Base-by-base conservation (phyloP, 2,797 vertebrate genomes). In the Liasis olivaceus region DNA sequence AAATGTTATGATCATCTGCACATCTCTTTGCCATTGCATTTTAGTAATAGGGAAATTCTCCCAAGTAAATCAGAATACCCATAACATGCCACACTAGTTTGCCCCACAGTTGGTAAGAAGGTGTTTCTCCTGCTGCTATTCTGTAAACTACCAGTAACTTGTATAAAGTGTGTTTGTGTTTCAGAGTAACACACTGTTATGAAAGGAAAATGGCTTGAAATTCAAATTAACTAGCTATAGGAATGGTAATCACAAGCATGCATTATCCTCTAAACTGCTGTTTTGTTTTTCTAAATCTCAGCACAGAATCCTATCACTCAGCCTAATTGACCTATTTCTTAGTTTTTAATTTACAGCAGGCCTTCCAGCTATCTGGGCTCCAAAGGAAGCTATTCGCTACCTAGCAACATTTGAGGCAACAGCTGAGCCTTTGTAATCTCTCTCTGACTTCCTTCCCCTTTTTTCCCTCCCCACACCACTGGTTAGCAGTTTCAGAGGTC, bases 401-500 rank as follows among this genome's bases (percentile, higher is more conserved):
- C 88, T 92, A 91, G 89, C 56, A 95, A 89, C 85, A 63, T 3
- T 26, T 63, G 59, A 72, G 59, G 81, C 28, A 91, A 28, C 94
- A 54, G 77, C 22, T n/a, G 63, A 93, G 91, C 63, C 89, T 54
- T 84, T 90, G 64, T 26, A 64, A 0, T 63, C 92, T 81, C 62
- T 93, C 89, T 42, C 28, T 77, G 94, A 0, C 42, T 72, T 88
- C 85, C 54, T 36, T 42, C 66, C 72, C 15, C 5, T 11, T 42
- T 20, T 24, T 36, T 9, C 28, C 6, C 36, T 24, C 36, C 58
- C 60, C 72, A 51, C 92, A 3, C 28, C 6, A 14, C 2, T 93
- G 89, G 69, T 85, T 92, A 62, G 1, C 15, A 31, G 90, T 94
- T 95, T 94, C 91, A 88, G 88, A 95, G 66, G 94, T 77, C 88